phyloP scores from a whole-genome alignment of 2,113 vertebrate species.

The Phoxinus phoxinus region DNA sequence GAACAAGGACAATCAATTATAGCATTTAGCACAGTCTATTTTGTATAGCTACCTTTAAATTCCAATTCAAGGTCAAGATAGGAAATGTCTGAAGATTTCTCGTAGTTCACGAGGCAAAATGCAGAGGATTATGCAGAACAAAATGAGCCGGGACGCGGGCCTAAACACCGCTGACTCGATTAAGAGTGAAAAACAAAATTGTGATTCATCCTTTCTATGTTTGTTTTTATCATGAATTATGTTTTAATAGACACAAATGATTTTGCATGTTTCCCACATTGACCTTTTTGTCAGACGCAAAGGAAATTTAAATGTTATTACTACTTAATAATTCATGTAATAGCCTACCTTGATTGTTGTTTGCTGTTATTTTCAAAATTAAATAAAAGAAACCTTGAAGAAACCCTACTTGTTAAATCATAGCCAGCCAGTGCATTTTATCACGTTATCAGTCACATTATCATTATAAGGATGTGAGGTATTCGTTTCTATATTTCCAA shows the following conservation, averaged over 20 bases:
- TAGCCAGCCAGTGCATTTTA: background rate
- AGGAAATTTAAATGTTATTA: background rate
- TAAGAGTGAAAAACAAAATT: background rate
- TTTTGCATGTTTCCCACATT: background rate
- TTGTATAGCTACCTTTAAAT: background rate
- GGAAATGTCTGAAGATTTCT: conserved; percentile 23
- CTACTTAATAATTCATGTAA: background rate
- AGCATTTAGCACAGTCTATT: background rate
- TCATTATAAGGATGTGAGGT: background rate
- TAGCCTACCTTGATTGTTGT: background rate
- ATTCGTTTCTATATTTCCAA: background rate
- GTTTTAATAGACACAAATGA: background rate
- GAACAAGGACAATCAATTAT: background rate
- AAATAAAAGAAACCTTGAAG: background rate
- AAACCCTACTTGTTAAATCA: background rate
- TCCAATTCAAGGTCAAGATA: conserved; percentile 50
- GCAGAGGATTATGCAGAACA: background rate
- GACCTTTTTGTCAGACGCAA: background rate
- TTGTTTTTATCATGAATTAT: background rate
- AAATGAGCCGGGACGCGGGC: background rate
- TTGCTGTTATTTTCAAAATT: background rate
- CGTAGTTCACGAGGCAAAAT: background rate
- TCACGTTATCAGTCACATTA: background rate
- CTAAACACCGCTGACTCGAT: background rate
- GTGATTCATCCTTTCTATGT: background rate